These are phyloP conservation scores for Pangasius djambal DNA, from an alignment of 2,797 vertebrate genomes.

Conservation along the genomic window DNA sequence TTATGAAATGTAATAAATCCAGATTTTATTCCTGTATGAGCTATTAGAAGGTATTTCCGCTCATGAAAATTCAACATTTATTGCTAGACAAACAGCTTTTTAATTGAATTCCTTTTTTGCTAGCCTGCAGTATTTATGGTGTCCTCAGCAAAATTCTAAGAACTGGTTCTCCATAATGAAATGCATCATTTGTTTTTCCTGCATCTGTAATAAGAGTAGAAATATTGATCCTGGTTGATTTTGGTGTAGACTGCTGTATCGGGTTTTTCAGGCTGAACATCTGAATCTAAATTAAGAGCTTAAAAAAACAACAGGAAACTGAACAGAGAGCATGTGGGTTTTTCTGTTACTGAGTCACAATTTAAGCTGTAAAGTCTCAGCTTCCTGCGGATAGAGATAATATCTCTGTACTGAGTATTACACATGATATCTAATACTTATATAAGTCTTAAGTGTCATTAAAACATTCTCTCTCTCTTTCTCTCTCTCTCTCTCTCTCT, in stretches of 20 bases:
- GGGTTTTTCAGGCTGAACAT: background rate
- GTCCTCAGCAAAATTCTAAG: conserved; percentile 9
- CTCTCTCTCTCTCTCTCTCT: background rate
- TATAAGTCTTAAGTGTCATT: background rate
- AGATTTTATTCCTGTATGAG: background rate
- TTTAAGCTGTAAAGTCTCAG: background rate
- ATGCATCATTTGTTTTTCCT: background rate
- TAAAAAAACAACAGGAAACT: background rate
- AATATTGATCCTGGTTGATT: conserved; percentile 1
- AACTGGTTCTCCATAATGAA: background rate
- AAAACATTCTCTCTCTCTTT: background rate
- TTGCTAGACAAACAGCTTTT: background rate
- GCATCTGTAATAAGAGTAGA: conserved; percentile 13
- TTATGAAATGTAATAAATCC: background rate
- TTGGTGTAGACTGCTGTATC: background rate
- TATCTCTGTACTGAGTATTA: background rate
- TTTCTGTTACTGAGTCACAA: background rate
- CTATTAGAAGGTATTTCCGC: conserved; percentile 12
- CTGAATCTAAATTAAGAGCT: conserved; percentile 15
- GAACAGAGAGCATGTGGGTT: conserved; percentile 5
- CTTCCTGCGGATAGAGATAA: background rate
- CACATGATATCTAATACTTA: background rate
- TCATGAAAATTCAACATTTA: background rate
- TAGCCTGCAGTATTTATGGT: background rate
- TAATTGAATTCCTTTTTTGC: background rate